Percentiles rank a stretch among this genome's conserved stretches.
phyloP scores from a whole-genome alignment of 2,113 vertebrate genomes.

The Alouatta palliata region DNA sequence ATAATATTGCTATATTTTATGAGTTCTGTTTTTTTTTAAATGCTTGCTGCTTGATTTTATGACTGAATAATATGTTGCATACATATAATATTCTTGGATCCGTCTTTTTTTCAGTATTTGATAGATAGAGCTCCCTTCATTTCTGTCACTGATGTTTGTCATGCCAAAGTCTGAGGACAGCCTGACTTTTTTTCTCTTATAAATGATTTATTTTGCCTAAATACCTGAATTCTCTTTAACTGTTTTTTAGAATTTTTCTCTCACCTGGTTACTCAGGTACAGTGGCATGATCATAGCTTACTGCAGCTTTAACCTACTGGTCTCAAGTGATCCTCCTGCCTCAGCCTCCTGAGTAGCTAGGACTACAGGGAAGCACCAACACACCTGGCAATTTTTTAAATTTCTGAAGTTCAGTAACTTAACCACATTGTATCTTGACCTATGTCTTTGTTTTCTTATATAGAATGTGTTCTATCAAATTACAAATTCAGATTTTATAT shows the following conservation, averaged over 20 bases:
- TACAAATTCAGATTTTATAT: not conserved
- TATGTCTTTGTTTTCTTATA: not conserved
- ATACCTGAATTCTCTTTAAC: not conserved
- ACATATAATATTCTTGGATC: not conserved
- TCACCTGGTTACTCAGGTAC: not conserved
- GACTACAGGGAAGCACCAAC: not conserved
- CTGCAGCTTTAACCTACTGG: not conserved
- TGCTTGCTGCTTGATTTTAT: not conserved
- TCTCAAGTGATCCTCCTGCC: not conserved
- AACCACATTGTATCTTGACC: not conserved
- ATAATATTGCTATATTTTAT: not conserved
- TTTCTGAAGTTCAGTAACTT: not conserved
- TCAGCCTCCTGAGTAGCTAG: not conserved
- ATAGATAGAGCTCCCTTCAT: not conserved
- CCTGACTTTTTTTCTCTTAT: not conserved
- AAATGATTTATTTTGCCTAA: not conserved
- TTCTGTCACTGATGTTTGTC: not conserved
- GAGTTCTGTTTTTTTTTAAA: not conserved
- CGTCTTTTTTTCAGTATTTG: not conserved
- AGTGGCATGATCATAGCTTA: not conserved
- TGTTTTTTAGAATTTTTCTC: not conserved
- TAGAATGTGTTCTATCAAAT: not conserved
- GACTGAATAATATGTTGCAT: not conserved
- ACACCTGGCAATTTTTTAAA: not conserved
- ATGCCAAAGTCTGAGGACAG: not conserved